These are phyloP conservation scores for Cyclargus thomasi DNA, from an alignment of 1,140 invertebrate genomes.

Conservation along the genomic window DNA sequence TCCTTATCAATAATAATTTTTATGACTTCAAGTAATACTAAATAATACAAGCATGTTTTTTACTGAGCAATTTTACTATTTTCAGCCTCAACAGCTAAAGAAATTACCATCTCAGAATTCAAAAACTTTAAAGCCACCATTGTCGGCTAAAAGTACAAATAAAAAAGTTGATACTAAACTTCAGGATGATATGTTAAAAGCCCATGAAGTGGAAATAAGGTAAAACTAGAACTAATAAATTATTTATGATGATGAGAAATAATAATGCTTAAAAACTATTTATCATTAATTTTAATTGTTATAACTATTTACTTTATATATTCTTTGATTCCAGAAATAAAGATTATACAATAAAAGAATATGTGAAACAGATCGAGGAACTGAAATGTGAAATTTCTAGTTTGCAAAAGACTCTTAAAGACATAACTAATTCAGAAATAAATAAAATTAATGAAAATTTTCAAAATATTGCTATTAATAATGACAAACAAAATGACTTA, in stretches of 20 bases:
- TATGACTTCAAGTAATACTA: neutral
- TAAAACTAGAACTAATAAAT: slow-evolving; percentile 21
- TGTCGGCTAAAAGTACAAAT: slow-evolving; percentile 27
- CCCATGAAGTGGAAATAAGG: slow-evolving; percentile 65
- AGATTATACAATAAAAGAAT: slow-evolving; percentile 58
- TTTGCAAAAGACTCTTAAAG: slow-evolving; percentile 45
- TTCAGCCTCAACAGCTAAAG: slow-evolving; percentile 52
- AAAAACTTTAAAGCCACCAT: slow-evolving; percentile 1
- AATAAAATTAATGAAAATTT: slow-evolving; percentile 39
- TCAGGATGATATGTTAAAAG: slow-evolving; percentile 53
- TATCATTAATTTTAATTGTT: no score
- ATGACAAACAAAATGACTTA: slow-evolving; percentile 26
- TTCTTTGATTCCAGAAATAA: slow-evolving; percentile 54
- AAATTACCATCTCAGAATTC: slow-evolving; percentile 24
- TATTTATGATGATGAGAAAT: no score
- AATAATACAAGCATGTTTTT: slow-evolving; percentile 15
- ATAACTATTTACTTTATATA: neutral
- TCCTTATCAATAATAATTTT: slow-evolving; percentile 9
- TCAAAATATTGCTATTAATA: slow-evolving; percentile 31
- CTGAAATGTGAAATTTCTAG: slow-evolving; percentile 52
- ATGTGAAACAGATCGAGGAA: slow-evolving; percentile 64
- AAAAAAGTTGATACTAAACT: slow-evolving; percentile 33
- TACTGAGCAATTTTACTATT: slow-evolving; percentile 23
- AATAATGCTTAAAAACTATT: no score
- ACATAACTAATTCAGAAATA: slow-evolving; percentile 34